phyloP scores from a whole-genome alignment of 1,140 invertebrate genomes.

The Pachypeltis micranthus region DNA sequence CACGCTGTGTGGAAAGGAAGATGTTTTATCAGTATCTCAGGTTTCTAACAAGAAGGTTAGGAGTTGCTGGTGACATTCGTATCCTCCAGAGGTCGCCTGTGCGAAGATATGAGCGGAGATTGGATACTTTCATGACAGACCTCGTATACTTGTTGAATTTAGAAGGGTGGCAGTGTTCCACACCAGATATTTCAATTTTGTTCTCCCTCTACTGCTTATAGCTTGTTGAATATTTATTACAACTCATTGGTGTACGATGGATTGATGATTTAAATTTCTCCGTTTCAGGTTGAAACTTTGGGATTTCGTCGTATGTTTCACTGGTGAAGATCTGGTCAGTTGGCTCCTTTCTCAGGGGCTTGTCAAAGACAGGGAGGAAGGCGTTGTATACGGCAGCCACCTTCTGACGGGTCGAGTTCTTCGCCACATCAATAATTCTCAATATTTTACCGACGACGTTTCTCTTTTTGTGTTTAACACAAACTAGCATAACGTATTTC shows the following conservation, averaged over 20 bases:
- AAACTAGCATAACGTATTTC: slow-evolving; percentile 14
- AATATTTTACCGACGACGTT: slow-evolving; percentile 51
- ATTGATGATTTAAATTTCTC: no score
- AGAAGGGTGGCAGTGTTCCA: no score
- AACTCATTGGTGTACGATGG: neutral
- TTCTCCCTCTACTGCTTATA: neutral
- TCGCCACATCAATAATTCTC: slow-evolving; percentile 63
- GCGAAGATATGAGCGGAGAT: no score
- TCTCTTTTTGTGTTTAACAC: slow-evolving; percentile 16
- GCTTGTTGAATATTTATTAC: neutral
- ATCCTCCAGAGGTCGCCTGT: no score
- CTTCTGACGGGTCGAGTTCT: slow-evolving; percentile 72
- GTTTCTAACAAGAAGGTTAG: no score
- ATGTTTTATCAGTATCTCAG: no score
- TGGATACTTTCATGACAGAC: no score
- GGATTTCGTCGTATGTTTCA: slow-evolving; percentile 65
- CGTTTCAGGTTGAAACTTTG: slow-evolving; percentile 52
- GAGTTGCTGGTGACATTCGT: no score
- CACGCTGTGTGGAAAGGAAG: no score
- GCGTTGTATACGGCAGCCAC: slow-evolving; percentile 66
- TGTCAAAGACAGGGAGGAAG: slow-evolving; percentile 58
- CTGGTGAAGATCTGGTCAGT: slow-evolving; percentile 67
- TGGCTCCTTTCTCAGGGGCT: slow-evolving; percentile 75
- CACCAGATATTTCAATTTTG: no score
- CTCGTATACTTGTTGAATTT: no score